A percentile compares a stretch with the other conserved stretches of the same genome.
Conservation (phyloP, 2,113 vertebrate genomes). For the Oncorhynchus mykiss region DNA sequence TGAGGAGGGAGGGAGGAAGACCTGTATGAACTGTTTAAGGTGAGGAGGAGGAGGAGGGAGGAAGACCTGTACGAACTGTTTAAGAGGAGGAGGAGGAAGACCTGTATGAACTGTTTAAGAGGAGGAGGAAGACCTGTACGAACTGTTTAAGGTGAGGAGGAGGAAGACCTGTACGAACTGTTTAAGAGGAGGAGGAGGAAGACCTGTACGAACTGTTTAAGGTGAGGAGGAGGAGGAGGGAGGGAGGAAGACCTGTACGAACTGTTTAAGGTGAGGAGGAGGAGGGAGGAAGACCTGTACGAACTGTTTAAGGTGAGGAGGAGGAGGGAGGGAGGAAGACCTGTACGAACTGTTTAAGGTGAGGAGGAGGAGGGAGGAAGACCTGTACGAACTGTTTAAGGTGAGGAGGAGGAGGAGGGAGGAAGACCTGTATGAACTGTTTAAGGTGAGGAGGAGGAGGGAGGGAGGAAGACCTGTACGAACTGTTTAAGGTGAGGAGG, state of each 20-base stretch:
- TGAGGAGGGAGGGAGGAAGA: too few relatives aligned
- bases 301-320: constrained; percentile 93
- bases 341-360: constrained; percentile 98
- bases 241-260: constrained; percentile 96
- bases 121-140: constrained; percentile 91
- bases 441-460: too few relatives aligned
- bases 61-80: constrained; percentile 98
- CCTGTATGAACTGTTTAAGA: constrained; percentile 96
- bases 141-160: constrained; percentile 92
- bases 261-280: constrained; percentile 91
- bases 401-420: constrained; percentile 54
- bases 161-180: constrained; percentile 95
- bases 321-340: constrained; percentile 96
- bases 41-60: constrained; percentile 79
- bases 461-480: too few relatives aligned
- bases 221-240: too few relatives aligned
- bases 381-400: constrained; percentile 98
- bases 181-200: constrained; percentile 93
- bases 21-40: constrained; percentile 97
- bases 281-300: constrained; percentile 95
- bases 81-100: constrained; percentile 92
- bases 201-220: constrained; percentile 98
- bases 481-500: too few relatives aligned
- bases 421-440: too few relatives aligned
- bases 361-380: constrained; percentile 79